A percentile compares a stretch with the other conserved stretches of the same genome.
phyloP scores from a whole-genome alignment of 2,797 vertebrate genomes.

The Labeo calbasu region DNA sequence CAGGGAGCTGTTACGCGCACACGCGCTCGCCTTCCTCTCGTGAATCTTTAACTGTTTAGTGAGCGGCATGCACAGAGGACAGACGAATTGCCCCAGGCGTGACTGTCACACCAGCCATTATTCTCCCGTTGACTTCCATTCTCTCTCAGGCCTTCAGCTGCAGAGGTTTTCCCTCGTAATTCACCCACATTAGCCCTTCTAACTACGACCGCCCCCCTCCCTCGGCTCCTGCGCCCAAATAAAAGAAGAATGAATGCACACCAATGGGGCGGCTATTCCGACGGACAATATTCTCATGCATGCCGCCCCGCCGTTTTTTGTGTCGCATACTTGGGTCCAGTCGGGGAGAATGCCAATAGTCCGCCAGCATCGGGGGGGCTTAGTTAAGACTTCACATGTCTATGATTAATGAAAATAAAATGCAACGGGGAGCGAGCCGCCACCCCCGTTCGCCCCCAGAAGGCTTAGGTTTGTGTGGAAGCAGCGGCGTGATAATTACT shows the following conservation, averaged over 20 bases:
- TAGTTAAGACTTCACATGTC: conserved; percentile 61
- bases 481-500: conserved; percentile 61
- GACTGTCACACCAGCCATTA: conserved; percentile 55
- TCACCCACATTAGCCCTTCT: conserved; percentile 54
- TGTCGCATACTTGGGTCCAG: conserved; percentile 37
- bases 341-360: conserved; percentile 48
- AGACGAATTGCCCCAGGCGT: conserved; percentile 57
- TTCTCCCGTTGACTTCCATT: conserved; percentile 54
- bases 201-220: conserved; percentile 23
- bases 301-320: conserved; percentile 20
- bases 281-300: conserved; percentile 44
- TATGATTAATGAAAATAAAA: conserved; percentile 61
- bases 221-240: conserved; percentile 15
- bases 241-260: conserved; percentile 46
- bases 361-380: conserved; percentile 39
- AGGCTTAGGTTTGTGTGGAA: conserved; percentile 51
- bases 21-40: conserved; percentile 41
- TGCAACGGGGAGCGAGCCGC: conserved; percentile 29
- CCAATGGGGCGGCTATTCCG: conserved; percentile 42
- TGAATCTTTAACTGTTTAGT: conserved; percentile 66
- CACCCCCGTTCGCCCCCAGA: conserved; percentile 19
- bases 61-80: conserved; percentile 49
- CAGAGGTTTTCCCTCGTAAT: conserved; percentile 55
- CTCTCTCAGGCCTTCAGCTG: conserved; percentile 46
- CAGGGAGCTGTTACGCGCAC: conserved; percentile 53